Base-by-base conservation (phyloP, 2,797 vertebrate species). In the Amblyopsis hoosieri region DNA sequence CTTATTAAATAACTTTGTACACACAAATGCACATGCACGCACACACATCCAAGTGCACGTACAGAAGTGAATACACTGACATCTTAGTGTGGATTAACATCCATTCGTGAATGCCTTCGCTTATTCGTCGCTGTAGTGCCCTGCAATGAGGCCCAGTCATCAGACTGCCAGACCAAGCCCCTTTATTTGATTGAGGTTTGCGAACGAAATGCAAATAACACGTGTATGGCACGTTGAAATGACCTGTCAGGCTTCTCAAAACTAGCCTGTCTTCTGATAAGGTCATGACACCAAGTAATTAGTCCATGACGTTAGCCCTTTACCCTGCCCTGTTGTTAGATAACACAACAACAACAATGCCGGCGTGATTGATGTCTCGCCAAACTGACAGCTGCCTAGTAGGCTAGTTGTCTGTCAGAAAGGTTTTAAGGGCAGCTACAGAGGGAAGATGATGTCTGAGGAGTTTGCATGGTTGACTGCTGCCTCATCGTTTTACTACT, bases 1-100 rank as follows among this genome's bases (percentile, higher is more conserved):
- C 76, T 89, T 85, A 60, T 57, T 79, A 88, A 75, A 88, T 93
- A 88, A 87, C 84, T 91, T 91, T 88, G 81, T 74, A 72, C 64
- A 55, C 23, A 12, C n/a, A 46, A 55, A 59, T 63, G 19, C 55
- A 42, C 54, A 19, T 52, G 48, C 56, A 42, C 59, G 47, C 57
- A 49, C 19, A 54, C 57, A 59, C 58, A 67, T 46, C 71, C 60
- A 72, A 55, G 74, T 54, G 64, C 64, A 60, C 65, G 71, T 80
- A 66, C 73, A 57, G 69, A 62, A 42, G 72, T 68, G 37, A 37
- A 71, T 46, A 84, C 84, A 87, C 79, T 83, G 77, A 62, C 75
- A 75, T 79, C 75, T 72, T 60, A 78, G 71, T 85, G 78, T 84
- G 81, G 83, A 90, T 84, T 87, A 81, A 85, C 88, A 29, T 78